Conservation (phyloP, 2,888 invertebrate species). For the Eumacrocentrus americanus region DNA sequence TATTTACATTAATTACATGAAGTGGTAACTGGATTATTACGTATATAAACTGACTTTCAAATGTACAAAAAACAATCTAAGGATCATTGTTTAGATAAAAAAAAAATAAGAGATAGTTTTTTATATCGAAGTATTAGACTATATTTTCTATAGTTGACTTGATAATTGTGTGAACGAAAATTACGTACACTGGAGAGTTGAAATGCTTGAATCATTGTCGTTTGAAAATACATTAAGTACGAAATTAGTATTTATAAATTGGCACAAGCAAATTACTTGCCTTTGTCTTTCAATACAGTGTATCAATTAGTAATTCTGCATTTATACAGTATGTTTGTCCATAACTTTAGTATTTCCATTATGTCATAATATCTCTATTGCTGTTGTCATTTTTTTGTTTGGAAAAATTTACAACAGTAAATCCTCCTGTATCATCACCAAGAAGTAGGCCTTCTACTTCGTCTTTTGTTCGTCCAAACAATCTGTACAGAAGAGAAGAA, state of each 20-base stretch:
- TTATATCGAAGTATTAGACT: not conserved
- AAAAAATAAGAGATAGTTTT: not conserved
- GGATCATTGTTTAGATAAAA: not conserved
- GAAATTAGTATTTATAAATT: conserved; percentile 7
- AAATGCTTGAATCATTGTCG: too few relatives aligned
- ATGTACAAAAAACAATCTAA: not conserved
- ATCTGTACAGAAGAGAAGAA: conserved; percentile 45
- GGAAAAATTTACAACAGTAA: conserved; percentile 54
- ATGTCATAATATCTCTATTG: conserved; percentile 42
- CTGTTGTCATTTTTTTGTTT: conserved; percentile 44
- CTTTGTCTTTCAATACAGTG: not conserved
- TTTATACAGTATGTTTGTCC: too few relatives aligned
- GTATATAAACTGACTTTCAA: not conserved
- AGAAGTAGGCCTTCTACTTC: conserved; percentile 60
- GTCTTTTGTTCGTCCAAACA: conserved; percentile 60
- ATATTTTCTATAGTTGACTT: not conserved
- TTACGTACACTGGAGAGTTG: not conserved
- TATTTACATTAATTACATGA: conserved; percentile 1
- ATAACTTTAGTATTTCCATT: conserved; percentile 29
- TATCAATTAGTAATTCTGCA: not conserved
- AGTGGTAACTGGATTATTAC: not conserved
- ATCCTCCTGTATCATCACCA: conserved; percentile 58
- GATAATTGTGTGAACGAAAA: not conserved
- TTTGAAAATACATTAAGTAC: conserved; percentile 20
- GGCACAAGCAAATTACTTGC: not conserved